phyloP scores from a whole-genome alignment of 2,888 invertebrate genomes.

The Callosobruchus maculatus region DNA sequence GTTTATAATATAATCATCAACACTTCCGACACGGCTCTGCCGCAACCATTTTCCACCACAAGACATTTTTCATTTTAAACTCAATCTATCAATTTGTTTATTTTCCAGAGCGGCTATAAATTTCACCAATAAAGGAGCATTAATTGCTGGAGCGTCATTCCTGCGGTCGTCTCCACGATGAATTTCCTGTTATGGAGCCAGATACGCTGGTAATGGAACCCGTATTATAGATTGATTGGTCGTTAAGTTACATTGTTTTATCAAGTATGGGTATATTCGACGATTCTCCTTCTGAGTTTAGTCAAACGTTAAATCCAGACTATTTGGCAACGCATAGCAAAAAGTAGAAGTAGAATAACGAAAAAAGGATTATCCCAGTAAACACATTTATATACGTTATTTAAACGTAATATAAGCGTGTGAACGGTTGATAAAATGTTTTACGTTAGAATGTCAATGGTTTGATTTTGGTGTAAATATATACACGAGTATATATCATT shows the following conservation, averaged over 20 bases:
- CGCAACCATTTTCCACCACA: neutral
- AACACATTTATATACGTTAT: too few species aligned
- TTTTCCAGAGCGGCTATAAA: neutral
- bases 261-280: neutral
- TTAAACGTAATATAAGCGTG: too few species aligned
- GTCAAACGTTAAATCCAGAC: too few species aligned
- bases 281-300: too few species aligned
- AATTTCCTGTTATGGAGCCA: neutral
- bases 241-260: neutral
- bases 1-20: neutral
- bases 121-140: neutral
- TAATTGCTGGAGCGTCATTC: neutral
- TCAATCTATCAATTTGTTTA: neutral
- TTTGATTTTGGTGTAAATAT: too few species aligned
- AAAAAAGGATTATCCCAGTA: too few species aligned
- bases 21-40: neutral
- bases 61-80: neutral
- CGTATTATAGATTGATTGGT: neutral
- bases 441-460: too few species aligned
- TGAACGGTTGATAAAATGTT: too few species aligned
- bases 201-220: neutral
- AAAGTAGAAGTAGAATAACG: too few species aligned
- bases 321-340: too few species aligned
- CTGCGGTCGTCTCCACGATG: neutral
- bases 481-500: too few species aligned